Conservation (phyloP, 2,888 invertebrate genomes). For the Microchrysa polita region DNA sequence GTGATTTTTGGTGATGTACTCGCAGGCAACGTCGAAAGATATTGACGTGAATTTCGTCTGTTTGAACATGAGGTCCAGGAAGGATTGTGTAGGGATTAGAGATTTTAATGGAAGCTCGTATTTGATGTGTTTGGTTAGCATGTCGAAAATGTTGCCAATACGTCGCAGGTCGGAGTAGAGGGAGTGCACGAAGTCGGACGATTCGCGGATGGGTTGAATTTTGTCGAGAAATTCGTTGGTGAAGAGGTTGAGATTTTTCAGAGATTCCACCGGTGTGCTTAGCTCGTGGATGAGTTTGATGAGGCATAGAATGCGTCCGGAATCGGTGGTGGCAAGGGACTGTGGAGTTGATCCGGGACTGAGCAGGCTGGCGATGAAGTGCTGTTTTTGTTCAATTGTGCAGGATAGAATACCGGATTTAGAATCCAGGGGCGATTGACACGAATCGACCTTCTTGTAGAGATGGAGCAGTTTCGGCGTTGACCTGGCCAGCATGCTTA, state of each 20-base stretch:
- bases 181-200: conserved; percentile 15
- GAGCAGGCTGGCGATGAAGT: conserved; percentile 4
- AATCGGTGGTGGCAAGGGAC: background rate
- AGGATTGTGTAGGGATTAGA: conserved; percentile 12
- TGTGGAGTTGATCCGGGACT: background rate
- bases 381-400: conserved; percentile 33
- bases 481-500: conserved; percentile 32
- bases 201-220: background rate
- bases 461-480: conserved; percentile 23
- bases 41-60: conserved; percentile 50
- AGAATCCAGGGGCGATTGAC: conserved; percentile 10
- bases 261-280: conserved; percentile 7
- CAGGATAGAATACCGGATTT: conserved; percentile 28
- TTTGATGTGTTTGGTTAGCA: conserved; percentile 33
- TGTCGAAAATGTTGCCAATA: conserved; percentile 32
- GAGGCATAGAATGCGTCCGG: conserved; percentile 15
- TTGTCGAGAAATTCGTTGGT: background rate
- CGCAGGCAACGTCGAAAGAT: conserved; percentile 56
- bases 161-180: conserved; percentile 38
- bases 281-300: conserved; percentile 37
- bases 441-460: conserved; percentile 20
- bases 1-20: conserved; percentile 56
- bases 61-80: conserved; percentile 45
- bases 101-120: conserved; percentile 16
- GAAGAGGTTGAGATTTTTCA: conserved; percentile 8